Conservation (phyloP, 2,113 vertebrate genomes). For the Hippocampus mohnikei region DNA sequence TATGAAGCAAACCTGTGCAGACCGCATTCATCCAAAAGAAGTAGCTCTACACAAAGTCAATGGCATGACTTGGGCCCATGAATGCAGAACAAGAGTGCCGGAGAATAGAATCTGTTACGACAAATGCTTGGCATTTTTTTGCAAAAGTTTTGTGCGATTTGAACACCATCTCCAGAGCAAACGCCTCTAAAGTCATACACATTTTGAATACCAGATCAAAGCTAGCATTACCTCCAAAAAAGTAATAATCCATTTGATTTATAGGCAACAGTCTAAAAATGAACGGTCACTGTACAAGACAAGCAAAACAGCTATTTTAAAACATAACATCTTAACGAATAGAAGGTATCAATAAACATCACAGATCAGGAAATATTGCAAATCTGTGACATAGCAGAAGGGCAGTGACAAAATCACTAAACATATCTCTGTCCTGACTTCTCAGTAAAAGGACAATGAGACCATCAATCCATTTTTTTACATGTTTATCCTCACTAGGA, state of each 20-base stretch:
- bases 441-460: neutral
- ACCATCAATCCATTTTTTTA: neutral
- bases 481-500: neutral
- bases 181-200: neutral
- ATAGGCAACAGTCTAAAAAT: no score
- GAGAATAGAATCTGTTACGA: neutral
- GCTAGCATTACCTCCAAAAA: no score
- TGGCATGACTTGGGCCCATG: neutral
- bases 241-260: no score
- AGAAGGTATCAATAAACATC: no score
- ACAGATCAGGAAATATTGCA: conserved; percentile 31
- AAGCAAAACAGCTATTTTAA: no score
- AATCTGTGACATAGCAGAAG: neutral
- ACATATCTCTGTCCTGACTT: neutral
- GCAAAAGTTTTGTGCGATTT: neutral
- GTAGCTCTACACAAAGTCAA: conserved; percentile 28
- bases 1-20: conserved; percentile 53
- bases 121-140: no score
- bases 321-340: no score
- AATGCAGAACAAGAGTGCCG: neutral
- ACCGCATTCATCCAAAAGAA: conserved; percentile 54
- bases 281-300: no score
- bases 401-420: neutral
- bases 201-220: no score
- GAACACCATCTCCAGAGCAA: neutral